Evolutionary conservation across 2,113 vertebrate genomes (phyloP), one percentile per base, ranked within the genome.

Genomic region (Aegotheles bennettii): DNA sequence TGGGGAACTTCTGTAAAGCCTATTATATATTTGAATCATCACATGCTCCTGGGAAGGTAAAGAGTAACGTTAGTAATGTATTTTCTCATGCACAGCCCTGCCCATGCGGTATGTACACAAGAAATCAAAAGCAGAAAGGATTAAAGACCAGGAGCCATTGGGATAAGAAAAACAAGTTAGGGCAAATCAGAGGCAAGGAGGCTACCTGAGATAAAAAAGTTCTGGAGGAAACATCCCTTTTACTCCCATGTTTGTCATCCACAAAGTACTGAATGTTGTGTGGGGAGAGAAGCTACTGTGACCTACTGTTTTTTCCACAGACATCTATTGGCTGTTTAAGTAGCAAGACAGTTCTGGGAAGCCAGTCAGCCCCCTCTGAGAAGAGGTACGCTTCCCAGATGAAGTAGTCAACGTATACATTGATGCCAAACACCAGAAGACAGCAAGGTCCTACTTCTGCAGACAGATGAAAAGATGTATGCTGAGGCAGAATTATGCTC

Each of bases 91-190:
- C 38, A 61, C 36, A 69, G 83, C 75, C 88, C 92, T 95, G 56
- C 90, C 67, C 83, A 54, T 2, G 3, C 59, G 70, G 26, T 88
- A 74, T 86, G 80, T 80, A 93, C 79, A 80, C 68, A 96, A 65
- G 71, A 92, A 95, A 94, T 76, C 43, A 87, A 80, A 93, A 79
- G 70, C 75, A 94, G 71, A 93, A 94, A 80, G 47, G 9, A 88
- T 86, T 92, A 84, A 92, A 93, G 79, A 59, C 85, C 92, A 70
- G 63, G 75, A 77, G 50, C 35, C 63, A 80, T 10, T 40, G 61
- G 61, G 70, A 67, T 94, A 85, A 79, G 82, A 74, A 96, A 94
- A 94, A 78, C 69, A 78, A 21, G 35, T 77, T 79, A 42, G 33
- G 35, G 54, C 54, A 77, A 93, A 73, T 65, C 70, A 76, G 57